phyloP scores from a whole-genome alignment of 2,113 vertebrate species.

The Nettapus auritus region DNA sequence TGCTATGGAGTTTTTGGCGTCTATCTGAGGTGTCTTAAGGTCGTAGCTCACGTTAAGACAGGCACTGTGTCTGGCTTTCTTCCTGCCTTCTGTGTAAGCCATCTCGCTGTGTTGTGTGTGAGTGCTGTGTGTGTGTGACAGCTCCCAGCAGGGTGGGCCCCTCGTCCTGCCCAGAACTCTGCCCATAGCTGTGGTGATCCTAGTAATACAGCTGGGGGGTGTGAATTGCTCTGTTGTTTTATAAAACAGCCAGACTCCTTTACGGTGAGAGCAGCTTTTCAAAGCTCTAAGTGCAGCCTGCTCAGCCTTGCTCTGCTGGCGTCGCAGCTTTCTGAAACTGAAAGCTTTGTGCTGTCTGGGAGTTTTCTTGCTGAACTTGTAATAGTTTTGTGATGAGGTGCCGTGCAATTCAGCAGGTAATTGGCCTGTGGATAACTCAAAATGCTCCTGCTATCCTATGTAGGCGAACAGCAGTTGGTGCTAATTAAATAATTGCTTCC shows the following conservation, averaged over 20 bases:
- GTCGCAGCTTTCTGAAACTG: not conserved
- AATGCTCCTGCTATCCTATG: not conserved
- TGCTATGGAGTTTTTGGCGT: not conserved
- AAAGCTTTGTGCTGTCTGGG: not conserved
- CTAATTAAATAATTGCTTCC: slow-evolving; percentile 48
- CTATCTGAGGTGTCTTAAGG: not conserved
- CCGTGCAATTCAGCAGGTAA: slow-evolving; percentile 1
- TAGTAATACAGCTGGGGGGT: not conserved
- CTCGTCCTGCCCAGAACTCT: not conserved
- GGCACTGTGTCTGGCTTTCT: not conserved
- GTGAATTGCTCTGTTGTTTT: not conserved
- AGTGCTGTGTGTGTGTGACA: not conserved
- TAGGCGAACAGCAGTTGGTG: not conserved
- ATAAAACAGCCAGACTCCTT: not conserved
- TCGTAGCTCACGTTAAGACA: not conserved
- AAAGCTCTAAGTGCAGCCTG: rapidly evolving
- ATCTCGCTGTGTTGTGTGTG: not conserved
- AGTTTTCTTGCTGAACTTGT: not conserved
- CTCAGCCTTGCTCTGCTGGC: not conserved
- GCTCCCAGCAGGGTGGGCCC: not conserved
- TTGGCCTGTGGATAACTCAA: slow-evolving; percentile 5
- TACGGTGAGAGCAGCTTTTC: not conserved
- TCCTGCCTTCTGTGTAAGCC: not conserved
- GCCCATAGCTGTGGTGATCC: not conserved
- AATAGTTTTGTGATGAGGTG: slow-evolving; percentile 1